Percentiles rank a stretch among this genome's conserved stretches.
These are phyloP conservation scores for Lepus americanus DNA, from an alignment of 2,113 vertebrate species.

Conservation along the genomic window DNA sequence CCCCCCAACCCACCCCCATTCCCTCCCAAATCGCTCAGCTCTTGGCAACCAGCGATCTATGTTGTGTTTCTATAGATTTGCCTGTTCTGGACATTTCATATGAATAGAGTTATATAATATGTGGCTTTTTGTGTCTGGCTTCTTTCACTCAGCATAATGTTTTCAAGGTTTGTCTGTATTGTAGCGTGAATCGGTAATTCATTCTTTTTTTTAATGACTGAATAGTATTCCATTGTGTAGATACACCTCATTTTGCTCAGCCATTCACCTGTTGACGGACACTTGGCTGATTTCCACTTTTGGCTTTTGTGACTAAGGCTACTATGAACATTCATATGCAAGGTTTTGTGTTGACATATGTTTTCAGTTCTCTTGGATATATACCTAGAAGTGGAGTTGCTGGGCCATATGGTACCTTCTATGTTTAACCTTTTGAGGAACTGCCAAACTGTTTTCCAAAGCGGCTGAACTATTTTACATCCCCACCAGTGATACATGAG, in stretches of 20 bases:
- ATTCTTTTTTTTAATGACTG: slow-evolving; percentile 29
- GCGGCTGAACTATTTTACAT: not conserved
- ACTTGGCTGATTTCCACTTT: not conserved
- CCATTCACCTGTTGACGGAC: not conserved
- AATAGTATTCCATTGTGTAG: not conserved
- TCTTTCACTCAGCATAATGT: not conserved
- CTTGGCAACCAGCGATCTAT: not conserved
- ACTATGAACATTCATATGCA: not conserved
- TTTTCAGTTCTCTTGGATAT: slow-evolving; percentile 40
- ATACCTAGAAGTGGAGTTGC: not conserved
- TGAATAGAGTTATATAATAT: not conserved
- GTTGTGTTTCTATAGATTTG: not conserved
- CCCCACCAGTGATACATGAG: not conserved
- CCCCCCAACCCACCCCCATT: not conserved
- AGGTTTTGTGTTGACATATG: not conserved
- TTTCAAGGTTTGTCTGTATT: not conserved
- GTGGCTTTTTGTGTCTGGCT: not conserved
- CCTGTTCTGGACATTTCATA: not conserved
- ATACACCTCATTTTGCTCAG: not conserved
- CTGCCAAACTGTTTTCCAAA: not conserved
- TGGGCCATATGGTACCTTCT: not conserved
- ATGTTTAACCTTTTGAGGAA: slow-evolving; percentile 45
- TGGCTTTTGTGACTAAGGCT: not conserved
- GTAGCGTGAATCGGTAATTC: not conserved
- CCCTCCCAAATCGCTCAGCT: not conserved